Evolutionary conservation across 2,888 invertebrate genomes (phyloP), one percentile per base, ranked within the genome.

Genomic region (Drosophila mimetica): DNA sequence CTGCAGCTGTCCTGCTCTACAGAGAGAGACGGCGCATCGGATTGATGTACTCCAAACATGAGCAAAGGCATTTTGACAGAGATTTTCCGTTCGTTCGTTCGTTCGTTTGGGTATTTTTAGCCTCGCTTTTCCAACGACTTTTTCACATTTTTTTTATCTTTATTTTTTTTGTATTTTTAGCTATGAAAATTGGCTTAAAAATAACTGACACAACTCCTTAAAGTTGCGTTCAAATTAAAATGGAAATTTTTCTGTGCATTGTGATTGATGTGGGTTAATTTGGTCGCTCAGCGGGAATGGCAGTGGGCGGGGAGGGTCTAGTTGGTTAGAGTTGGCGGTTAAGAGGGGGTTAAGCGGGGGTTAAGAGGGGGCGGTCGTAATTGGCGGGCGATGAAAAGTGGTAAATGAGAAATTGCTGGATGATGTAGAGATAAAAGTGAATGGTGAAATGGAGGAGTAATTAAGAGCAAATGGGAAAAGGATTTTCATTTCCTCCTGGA

Each of bases 181-280:
- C 41, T 39, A 59, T 42, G 55, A 59, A 59, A 55, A 59, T 59
- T 44, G 59, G 36, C 44, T 44, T 44, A 34, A 36, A 60, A 55
- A 57, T 57, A 60, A 46, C 47, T 25, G 57, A 47, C 41, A 36
- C 42, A 44, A 44, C 60, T 36, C 34, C 48, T 46, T 64, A 36
- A 28, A 28, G 48, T 42, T 60, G 28, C 47, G 53, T 30, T 20
- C 42, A 36, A 60, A 60, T 44, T 28, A 22, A 60, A 64, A 60
- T 61, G 64, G 28, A 60, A 37, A 60, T 51, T 64, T 64, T 20
- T 28, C 7, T 25, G 25, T 5, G 58, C 39, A n/a, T 30, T 50
- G 64, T 61, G 65, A 61, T 64, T 65, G 65, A 64, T 65, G 64
- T 65, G 47, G 65, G 53, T 54, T 65, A 67, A 55, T 67, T 65